Evolutionary conservation across 2,888 invertebrate species (phyloP), one percentile per base, ranked within the genome.

Genomic region (Drosophila gaucha): DNA sequence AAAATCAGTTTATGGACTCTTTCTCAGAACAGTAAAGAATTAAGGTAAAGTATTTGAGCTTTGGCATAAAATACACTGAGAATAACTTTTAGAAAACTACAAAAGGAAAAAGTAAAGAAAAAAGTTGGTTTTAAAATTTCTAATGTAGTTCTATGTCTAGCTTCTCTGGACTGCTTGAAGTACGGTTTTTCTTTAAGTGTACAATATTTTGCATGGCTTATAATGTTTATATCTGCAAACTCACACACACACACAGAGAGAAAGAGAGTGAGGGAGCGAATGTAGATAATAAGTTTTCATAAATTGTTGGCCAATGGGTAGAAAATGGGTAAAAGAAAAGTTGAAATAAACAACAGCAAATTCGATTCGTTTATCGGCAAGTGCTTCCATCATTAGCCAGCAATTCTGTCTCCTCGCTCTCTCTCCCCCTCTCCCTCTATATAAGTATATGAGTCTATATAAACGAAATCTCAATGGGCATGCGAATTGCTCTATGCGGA

Each of bases 281-380:
- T 2, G 9, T 6, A 65, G 78, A 69, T 69, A 85, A 85, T 69
- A 78, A 75, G 75, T 85, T 67, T 67, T 67, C 65, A 73, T 66
- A 80, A 72, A 75, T 75, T 78, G 65, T 54, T 30, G 46, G 18
- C 18, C 18, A 30, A 12, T 30, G 30, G 30, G 28, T 38, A 10
- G 43, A 9, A 4, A 8, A 12, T 6, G 33, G 8, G 1, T 31
- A 14, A n/a, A 12, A 18, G 33, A 20, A 54, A 62, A 57, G 38
- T 63, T 68, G 30, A 41, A 33, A 52, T 41, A 49, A 24, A 49
- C 55, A 74, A 46, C 12, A 31, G 12, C 18, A 49, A 35, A 56
- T 57, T 56, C 6, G 46, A n/a, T 33, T 51, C 22, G 46, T 43
- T 58, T 62, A 38, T 50, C 47, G 2, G 6, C 24, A 28, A 10